phyloP scores from a whole-genome alignment of 2,888 invertebrate species.

The Aelia acuminata region DNA sequence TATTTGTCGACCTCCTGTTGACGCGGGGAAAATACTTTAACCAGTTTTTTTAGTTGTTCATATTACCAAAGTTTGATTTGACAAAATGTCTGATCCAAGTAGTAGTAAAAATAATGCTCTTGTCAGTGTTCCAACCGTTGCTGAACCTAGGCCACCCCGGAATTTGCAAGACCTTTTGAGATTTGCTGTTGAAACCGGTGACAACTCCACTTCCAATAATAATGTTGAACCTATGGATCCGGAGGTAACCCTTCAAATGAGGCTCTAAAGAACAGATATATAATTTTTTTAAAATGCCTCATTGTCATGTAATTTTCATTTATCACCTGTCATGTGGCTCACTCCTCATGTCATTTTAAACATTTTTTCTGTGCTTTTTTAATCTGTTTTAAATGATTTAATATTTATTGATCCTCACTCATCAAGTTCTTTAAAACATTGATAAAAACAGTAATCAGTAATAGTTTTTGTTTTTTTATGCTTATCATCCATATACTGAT shows the following conservation, averaged over 20 bases:
- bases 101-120: conserved; percentile 30
- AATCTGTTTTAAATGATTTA: neutral
- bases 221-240: conserved; percentile 75
- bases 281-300: neutral
- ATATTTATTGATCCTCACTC: no score
- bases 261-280: neutral
- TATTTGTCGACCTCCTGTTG: conserved; percentile 19
- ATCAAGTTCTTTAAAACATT: no score
- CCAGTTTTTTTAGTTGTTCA: neutral
- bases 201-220: conserved; percentile 72
- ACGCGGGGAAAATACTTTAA: neutral
- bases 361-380: neutral
- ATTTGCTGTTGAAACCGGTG: conserved; percentile 78
- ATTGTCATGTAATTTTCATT: neutral
- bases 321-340: neutral
- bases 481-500: no score
- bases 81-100: neutral
- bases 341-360: neutral
- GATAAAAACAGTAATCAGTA: no score
- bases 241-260: conserved; percentile 50
- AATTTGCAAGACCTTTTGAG: conserved; percentile 76
- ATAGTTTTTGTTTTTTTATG: no score
- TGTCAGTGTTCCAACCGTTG: conserved; percentile 16
- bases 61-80: neutral
- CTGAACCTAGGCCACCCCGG: conserved; percentile 64